phyloP scores from a whole-genome alignment of 35 echinoderm and acorn worm species.

The Eucidaris tribuloides region DNA sequence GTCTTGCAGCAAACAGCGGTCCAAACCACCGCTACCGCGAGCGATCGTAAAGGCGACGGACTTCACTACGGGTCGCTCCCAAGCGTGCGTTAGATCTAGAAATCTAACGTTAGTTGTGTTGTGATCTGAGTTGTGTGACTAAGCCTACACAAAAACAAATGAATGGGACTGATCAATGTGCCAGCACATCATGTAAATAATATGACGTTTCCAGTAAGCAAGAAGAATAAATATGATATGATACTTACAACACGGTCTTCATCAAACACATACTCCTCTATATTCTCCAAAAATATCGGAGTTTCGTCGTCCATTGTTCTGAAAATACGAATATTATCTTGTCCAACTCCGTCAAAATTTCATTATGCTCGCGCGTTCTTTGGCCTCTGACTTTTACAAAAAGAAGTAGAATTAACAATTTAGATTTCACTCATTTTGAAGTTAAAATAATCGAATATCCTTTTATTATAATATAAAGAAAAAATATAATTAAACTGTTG shows the following conservation, averaged over 20 bases:
- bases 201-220: not conserved
- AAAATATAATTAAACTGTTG: not conserved
- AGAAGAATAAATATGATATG: not conserved
- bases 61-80: no score
- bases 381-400: not conserved
- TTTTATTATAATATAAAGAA: not conserved
- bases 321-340: not conserved
- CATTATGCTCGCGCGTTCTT: not conserved
- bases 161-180: not conserved
- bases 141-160: not conserved
- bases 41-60: no score
- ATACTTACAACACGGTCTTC: constrained; percentile 65
- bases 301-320: constrained; percentile 9
- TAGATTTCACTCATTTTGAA: not conserved
- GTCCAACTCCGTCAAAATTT: not conserved
- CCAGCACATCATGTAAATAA: not conserved
- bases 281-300: constrained; percentile 47
- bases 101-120: no score
- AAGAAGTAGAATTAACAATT: no score
- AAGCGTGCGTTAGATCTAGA: no score
- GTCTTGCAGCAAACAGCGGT: no score
- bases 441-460: not conserved
- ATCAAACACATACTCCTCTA: constrained; percentile 59
- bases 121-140: no score
- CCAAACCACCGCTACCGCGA: no score